Percentiles rank a stretch among this genome's conserved stretches.
Evolutionary conservation across 2,797 vertebrate genomes (phyloP).

Genomic region (Oreonectes daqikongensis): DNA sequence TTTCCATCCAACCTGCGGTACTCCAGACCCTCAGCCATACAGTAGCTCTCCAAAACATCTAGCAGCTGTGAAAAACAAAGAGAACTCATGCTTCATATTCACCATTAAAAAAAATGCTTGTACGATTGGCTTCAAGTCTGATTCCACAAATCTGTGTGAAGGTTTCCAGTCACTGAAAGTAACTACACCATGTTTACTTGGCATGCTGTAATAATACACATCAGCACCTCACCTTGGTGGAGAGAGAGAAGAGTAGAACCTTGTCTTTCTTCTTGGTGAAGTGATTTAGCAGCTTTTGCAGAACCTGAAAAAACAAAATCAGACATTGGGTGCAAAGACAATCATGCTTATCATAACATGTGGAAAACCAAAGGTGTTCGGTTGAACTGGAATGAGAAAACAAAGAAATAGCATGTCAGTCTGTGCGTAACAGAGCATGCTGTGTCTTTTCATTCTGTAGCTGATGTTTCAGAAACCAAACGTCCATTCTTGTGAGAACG

Average conservation of each 20-base stretch:
- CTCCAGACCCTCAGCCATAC: conserved; percentile 92
- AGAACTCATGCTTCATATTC: background rate
- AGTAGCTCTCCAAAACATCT: conserved; percentile 90
- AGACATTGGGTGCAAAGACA: conserved; percentile 16
- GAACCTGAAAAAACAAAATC: conserved; percentile 77
- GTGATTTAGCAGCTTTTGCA: conserved; percentile 89
- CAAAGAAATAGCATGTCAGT: background rate
- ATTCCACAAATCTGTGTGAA: background rate
- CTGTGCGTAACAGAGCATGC: conserved; percentile 35
- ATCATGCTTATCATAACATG: conserved; percentile 13
- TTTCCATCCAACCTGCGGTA: conserved; percentile 90
- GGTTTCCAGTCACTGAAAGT: background rate
- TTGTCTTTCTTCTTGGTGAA: conserved; percentile 87
- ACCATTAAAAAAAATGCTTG: background rate
- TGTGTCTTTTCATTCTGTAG: conserved; percentile 37
- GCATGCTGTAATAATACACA: background rate
- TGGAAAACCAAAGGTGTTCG: conserved; percentile 12
- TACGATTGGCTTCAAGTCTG: background rate
- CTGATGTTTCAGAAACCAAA: conserved; percentile 50
- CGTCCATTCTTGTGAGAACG: conserved; percentile 67
- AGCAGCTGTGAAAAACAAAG: conserved; percentile 79
- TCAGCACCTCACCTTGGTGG: conserved; percentile 86
- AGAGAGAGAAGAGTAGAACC: conserved; percentile 93
- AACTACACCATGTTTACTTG: background rate
- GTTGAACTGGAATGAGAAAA: conserved; percentile 4